Evolutionary conservation across 2,797 vertebrate genomes (phyloP).

Genomic region (Geotrypetes seraphini): DNA sequence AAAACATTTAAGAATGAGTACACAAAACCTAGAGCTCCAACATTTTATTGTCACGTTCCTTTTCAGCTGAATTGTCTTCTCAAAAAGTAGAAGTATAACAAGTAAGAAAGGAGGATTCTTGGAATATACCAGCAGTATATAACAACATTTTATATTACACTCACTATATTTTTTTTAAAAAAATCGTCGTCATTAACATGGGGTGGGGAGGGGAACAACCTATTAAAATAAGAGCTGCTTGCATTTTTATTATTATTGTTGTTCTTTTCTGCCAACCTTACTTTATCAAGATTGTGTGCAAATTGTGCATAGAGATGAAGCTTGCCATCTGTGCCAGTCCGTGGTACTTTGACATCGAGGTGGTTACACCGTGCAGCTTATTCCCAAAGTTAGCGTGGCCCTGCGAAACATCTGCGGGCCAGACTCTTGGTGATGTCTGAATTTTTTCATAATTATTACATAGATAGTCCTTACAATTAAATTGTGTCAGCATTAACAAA

Average conservation of each 20-base stretch:
- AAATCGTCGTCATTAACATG: not conserved
- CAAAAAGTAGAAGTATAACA: conserved; percentile 39
- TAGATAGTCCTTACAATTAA: conserved; percentile 14
- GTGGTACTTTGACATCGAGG: conserved; percentile 15
- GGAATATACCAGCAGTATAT: conserved; percentile 14
- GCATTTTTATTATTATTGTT: no score
- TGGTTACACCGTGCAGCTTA: conserved; percentile 21
- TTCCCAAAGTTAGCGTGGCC: conserved; percentile 32
- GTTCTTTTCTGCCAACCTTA: conserved; percentile 16
- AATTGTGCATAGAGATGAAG: conserved; percentile 11
- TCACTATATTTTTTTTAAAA: not conserved
- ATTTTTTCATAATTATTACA: conserved; percentile 17
- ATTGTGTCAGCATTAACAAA: not conserved
- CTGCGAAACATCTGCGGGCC: conserved; percentile 24
- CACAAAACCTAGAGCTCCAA: conserved; percentile 64
- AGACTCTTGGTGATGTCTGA: conserved; percentile 15
- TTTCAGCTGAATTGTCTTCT: conserved; percentile 45
- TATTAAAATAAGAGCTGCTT: conserved; percentile 14
- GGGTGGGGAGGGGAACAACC: not conserved
- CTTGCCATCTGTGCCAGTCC: conserved; percentile 3
- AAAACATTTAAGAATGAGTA: conserved; percentile 19
- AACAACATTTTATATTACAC: conserved; percentile 3
- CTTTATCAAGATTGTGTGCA: conserved; percentile 12
- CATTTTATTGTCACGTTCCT: conserved; percentile 61
- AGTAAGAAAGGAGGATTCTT: conserved; percentile 44